phyloP scores from a whole-genome alignment of 2,888 invertebrate genomes.

The Nymphalis c-album region DNA sequence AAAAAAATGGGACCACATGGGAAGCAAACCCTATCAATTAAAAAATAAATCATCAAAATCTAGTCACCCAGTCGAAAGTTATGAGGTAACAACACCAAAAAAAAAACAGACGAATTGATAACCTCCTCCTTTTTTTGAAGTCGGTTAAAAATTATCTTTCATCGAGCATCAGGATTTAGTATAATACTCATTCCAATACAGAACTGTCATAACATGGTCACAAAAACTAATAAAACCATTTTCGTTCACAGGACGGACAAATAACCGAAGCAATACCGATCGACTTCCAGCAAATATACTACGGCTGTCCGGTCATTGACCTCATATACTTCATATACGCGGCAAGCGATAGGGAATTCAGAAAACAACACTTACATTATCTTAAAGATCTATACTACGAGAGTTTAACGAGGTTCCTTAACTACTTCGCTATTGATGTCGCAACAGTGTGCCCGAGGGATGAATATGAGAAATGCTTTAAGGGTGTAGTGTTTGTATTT shows the following conservation, averaged over 20 bases:
- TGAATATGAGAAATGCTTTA: slow-evolving; percentile 49
- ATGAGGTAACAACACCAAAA: too few relatives aligned
- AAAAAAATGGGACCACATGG: too few relatives aligned
- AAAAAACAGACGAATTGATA: too few relatives aligned
- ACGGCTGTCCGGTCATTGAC: slow-evolving; percentile 47
- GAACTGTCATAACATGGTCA: background rate
- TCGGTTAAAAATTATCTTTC: too few relatives aligned
- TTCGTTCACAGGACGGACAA: slow-evolving; percentile 48
- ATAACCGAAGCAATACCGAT: slow-evolving; percentile 48
- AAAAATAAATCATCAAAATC: too few relatives aligned
- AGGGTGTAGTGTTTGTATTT: too few relatives aligned
- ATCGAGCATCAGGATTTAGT: too few relatives aligned
- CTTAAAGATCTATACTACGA: slow-evolving; percentile 51
- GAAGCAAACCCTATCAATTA: too few relatives aligned
- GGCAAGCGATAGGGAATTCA: slow-evolving; percentile 45
- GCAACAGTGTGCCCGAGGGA: slow-evolving; percentile 44
- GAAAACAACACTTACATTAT: slow-evolving; percentile 46
- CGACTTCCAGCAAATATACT: slow-evolving; percentile 50
- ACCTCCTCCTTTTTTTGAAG: too few relatives aligned
- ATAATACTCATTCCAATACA: background rate
- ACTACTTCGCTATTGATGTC: slow-evolving; percentile 47
- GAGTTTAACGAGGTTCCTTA: slow-evolving; percentile 45
- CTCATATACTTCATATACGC: slow-evolving; percentile 48
- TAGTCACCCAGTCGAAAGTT: too few relatives aligned
- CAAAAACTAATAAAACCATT: slow-evolving; percentile 7